Evolutionary conservation across 2,113 vertebrate genomes (phyloP).

Genomic region (Callospermophilus lateralis): DNA sequence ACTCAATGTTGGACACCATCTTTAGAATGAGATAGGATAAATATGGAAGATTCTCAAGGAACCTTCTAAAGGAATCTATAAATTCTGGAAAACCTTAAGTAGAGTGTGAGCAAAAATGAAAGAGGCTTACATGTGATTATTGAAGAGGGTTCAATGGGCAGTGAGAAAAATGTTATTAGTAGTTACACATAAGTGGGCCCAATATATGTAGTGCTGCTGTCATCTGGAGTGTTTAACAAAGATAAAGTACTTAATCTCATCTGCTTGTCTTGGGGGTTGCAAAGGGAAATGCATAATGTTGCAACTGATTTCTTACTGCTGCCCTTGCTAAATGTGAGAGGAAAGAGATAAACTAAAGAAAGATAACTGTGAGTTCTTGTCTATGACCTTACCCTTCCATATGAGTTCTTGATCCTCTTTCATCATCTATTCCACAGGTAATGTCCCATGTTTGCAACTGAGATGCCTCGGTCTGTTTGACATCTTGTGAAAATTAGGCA

Average conservation of each 20-base stretch:
- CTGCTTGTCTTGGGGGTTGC: not conserved
- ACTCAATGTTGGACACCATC: not conserved
- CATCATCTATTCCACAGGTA: too few relatives aligned
- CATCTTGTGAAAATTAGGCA: too few relatives aligned
- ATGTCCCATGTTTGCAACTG: too few relatives aligned
- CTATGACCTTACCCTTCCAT: too few relatives aligned
- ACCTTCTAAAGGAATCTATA: not conserved
- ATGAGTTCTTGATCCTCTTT: too few relatives aligned
- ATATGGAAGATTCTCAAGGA: not conserved
- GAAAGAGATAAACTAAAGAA: not conserved
- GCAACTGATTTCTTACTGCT: not conserved
- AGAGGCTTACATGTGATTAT: not conserved
- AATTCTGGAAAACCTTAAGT: not conserved
- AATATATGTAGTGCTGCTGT: not conserved
- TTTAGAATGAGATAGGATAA: not conserved
- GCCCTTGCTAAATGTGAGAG: not conserved
- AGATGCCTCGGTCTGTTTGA: too few relatives aligned
- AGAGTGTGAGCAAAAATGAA: not conserved
- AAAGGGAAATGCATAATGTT: not conserved
- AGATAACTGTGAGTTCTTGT: not conserved
- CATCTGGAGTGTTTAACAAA: not conserved
- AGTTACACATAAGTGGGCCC: fast-evolving
- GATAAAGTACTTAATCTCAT: not conserved
- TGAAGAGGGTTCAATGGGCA: not conserved
- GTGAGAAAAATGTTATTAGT: not conserved